Evolutionary conservation across 2,113 vertebrate species (phyloP).

Genomic region (Nothoprocta pentlandii): DNA sequence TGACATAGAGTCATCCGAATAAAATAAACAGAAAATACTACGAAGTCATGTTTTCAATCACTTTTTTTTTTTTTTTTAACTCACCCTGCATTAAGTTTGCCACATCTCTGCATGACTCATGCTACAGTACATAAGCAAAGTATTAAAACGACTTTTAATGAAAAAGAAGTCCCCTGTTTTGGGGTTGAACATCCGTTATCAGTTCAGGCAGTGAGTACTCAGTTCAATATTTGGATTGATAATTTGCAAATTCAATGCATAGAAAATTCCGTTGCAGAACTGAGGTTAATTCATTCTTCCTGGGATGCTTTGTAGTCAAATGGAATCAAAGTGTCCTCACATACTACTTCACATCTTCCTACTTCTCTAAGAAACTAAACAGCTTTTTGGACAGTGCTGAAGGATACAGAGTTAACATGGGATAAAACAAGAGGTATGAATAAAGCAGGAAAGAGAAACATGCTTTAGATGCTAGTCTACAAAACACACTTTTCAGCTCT

Average conservation of each 20-base stretch:
- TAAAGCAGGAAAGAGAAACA: conserved; percentile 35
- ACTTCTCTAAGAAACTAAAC: conserved; percentile 8
- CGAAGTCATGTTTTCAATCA: background rate
- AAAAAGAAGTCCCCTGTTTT: conserved; percentile 13
- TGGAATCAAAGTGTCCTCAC: conserved; percentile 38
- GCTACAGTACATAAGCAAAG: background rate
- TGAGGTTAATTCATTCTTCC: conserved; percentile 64
- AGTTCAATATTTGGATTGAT: conserved; percentile 51
- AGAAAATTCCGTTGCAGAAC: conserved; percentile 14
- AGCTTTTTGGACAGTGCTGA: conserved; percentile 2
- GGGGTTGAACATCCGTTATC: conserved; percentile 44
- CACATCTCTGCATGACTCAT: background rate
- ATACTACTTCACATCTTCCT: conserved; percentile 1
- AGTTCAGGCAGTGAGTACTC: conserved; percentile 37
- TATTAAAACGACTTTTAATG: conserved; percentile 49
- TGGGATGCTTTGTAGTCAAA: conserved; percentile 39
- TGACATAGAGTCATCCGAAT: background rate
- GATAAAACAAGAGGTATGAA: conserved; percentile 36
- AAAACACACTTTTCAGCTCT: conserved; percentile 8
- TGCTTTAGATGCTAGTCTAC: background rate
- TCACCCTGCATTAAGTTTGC: conserved; percentile 4
- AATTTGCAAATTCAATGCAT: conserved; percentile 61
- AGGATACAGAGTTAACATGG: conserved; percentile 26
- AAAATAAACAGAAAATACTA: conserved; percentile 24
- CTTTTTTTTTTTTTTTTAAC: background rate